Evolutionary conservation across 2,888 invertebrate genomes (phyloP), one percentile per base, ranked within the genome.

Genomic region (Seira ritae): DNA sequence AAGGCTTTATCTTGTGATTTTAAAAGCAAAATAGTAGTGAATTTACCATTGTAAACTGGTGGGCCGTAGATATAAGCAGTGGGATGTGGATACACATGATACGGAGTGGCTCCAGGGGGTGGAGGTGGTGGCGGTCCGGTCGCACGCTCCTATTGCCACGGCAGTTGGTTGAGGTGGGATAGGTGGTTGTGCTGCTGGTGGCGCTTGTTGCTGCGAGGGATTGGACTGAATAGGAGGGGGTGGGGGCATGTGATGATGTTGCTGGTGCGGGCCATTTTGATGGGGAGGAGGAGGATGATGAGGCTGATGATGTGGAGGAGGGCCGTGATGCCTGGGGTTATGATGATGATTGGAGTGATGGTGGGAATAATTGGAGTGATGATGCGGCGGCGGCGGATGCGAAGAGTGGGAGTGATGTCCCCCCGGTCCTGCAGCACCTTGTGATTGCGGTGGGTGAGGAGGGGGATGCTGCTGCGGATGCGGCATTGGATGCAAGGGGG

Each of bases 31-130:
- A 42, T 22, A 22, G 10, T 66, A 20, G 17, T 4, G 60, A 60
- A 6, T 84, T 86, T 85, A 89, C 89, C 90, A 90, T 92, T 92
- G 90, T 92, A 91, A 89, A 92, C 89, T 42, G 92, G 91, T 46
- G 92, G 91, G 3, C 92, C 92, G 87, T 92, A 92, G 91, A 92
- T 91, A 89, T 91, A 92, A 72, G 92, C 92, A n/a, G 83, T 81
- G 72, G 87, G 87, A 83, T 80, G 86, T 46, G 92, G 92, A 87
- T 92, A 92, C 88, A 92, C 76, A 72, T 78, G 81, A 77, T 81
- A 84, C 68, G 74, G 80, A 62, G 80, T 69, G 42, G 72, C n/a
- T 31, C 72, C 72, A 12, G 60, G 74, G 23, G 72, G 42, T 42
- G 12, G 79, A 1, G 65, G 74, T n/a, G n/a, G n/a, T 66, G 78